Evolutionary conservation across 2,888 invertebrate species (phyloP), one percentile per base, ranked within the genome.

Genomic region (Epistrophe grossulariae): DNA sequence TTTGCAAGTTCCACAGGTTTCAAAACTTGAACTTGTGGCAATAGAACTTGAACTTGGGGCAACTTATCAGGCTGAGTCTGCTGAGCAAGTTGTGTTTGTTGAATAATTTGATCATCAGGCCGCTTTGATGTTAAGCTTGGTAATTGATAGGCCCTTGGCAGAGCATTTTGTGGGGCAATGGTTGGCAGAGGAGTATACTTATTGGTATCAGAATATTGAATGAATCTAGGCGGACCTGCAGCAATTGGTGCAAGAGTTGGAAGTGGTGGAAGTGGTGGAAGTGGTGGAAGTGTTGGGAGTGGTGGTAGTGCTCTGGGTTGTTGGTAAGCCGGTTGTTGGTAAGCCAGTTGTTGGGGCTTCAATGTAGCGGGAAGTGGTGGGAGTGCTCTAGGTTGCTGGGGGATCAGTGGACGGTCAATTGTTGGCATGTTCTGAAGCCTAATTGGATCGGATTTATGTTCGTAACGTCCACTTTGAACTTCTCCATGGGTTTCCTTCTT

Each of bases 401-500:
- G 52, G 2, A 2, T 24, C 52, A 70, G 28, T 55, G 85, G 85
- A 45, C 76, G 79, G 17, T 87, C 83, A 55, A 52, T 62, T 15
- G 79, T 87, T 28, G 87, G 83, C 79, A 79, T 79, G 28, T 87
- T 87, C 13, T 79, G 79, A 0, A 43, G 79, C 15, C 66, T 60
- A 2, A 79, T 52, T 52, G 87, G 87, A 31, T 43, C 87, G 4
- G 50, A 2, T 15, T 68, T 87, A 55, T 87, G 87, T 28, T 72
- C 76, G 24, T 87, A 87, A 2, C 57, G 59, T 10, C 87, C 87
- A 5, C 19, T 62, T 15, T 87, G 87, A 4, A 71, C 43, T 1
- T 13, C 1, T 50, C 87, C 87, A 31, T 87, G 87, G 43, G 48
- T 74, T 60, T 79, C 83, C 79, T 87, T 82, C 88, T 92, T 92